Base-by-base conservation (phyloP, 2,797 vertebrate species). In the Falco rusticolus region DNA sequence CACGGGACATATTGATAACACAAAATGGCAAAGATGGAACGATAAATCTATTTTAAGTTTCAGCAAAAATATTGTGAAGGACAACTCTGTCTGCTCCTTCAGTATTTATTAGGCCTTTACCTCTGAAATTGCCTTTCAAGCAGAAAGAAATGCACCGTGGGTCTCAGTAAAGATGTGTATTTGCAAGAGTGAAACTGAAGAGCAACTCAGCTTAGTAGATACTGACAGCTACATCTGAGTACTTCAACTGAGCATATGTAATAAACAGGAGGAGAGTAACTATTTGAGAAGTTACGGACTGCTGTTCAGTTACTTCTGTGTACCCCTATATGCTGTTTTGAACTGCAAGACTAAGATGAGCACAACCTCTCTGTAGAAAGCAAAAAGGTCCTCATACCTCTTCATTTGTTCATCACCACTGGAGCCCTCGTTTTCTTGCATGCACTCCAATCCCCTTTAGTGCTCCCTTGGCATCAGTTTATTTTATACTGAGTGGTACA, bases 101-200 rank as follows among this genome's bases (percentile, higher is more conserved):
- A 63, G 47, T 60, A 15, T 5, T 14, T 82, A 29, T 92, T 60
- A 33, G 60, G 51, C 9, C 64, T 85, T 90, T 51, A 37, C 15
- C 45, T 76, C 64, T 60, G 51, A 75, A 64, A 81, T 22, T 61
- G 78, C 81, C 78, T 60, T 89, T 57, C 50, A 84, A 89, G 21
- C 45, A 34, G 74, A 51, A 78, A n/a, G 77, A 37, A 93, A 17
- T 34, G 50, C 1, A 3, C 39, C 0, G 0, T 28, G 60, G 29
- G 19, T 39, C 76, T 70, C 37, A 12, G 79, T n/a, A 60, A 75
- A 48, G 59, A 17, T 39, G 25, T 69, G 59, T 17, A 4, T 78
- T 89, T 57, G 48, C 15, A 74, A 33, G 47, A 21, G 47, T 90
- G 75, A 70, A 84, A 16, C 59, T 41, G 34, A 54, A 87, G 63